A percentile compares a stretch with the other conserved stretches of the same genome.
Conservation (phyloP, 1,140 invertebrate genomes). For the Tetragnatha versicolor region DNA sequence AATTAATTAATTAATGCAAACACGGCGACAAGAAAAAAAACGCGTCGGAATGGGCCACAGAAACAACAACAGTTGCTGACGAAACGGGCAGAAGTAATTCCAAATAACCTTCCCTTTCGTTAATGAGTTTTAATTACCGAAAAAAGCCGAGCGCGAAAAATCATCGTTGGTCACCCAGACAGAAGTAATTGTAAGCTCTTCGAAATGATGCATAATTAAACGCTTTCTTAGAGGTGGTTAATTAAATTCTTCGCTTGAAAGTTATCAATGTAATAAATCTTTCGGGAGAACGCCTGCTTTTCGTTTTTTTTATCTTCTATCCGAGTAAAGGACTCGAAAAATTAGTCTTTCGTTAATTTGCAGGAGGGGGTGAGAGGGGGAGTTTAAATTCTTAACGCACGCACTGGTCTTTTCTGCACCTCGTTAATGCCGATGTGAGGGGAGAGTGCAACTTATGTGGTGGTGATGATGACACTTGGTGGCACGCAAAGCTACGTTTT, state of each 20-base stretch:
- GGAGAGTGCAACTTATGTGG: conserved; percentile 1
- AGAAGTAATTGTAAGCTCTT: conserved; percentile 44
- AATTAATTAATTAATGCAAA: background rate
- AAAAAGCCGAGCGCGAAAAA: conserved; percentile 36
- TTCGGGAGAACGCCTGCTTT: too few species aligned
- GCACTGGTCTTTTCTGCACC: background rate
- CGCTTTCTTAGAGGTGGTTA: conserved; percentile 36
- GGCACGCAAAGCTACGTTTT: conserved; percentile 14
- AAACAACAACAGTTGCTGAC: conserved; percentile 3
- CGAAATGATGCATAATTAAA: conserved; percentile 49
- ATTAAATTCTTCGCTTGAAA: conserved; percentile 49
- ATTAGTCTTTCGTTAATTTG: conserved; percentile 52
- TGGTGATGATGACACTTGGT: background rate
- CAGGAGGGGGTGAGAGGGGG: background rate
- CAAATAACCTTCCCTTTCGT: background rate
- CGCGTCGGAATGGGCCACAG: background rate
- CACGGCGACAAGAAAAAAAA: background rate
- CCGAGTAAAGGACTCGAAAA: conserved; percentile 4
- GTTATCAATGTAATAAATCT: conserved; percentile 55
- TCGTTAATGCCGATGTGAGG: conserved; percentile 2
- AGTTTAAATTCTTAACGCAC: conserved; percentile 35
- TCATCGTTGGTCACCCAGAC: conserved; percentile 48
- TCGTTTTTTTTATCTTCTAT: conserved; percentile 12
- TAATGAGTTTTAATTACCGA: conserved; percentile 54
- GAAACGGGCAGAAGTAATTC: conserved; percentile 44